A percentile compares a stretch with the other conserved stretches of the same genome.
phyloP scores from a whole-genome alignment of 1,140 invertebrate species.

The Anagrus nilaparvatae region DNA sequence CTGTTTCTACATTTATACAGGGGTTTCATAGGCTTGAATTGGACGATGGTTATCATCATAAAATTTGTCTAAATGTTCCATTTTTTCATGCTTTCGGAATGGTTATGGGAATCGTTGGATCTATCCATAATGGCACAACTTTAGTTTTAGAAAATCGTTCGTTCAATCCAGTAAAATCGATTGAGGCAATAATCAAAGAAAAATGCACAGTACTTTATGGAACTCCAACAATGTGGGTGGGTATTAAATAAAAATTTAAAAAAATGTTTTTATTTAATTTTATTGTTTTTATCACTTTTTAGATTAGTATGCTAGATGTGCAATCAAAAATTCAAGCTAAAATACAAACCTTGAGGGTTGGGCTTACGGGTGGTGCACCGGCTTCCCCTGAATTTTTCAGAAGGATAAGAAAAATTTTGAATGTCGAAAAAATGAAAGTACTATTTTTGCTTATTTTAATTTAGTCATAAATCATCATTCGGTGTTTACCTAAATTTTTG shows the following conservation, averaged over 20 bases:
- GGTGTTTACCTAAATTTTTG: slow-evolving; percentile 5
- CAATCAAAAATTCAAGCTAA: slow-evolving; percentile 40
- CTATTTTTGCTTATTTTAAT: slow-evolving; percentile 15
- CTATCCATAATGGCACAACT: slow-evolving; percentile 55
- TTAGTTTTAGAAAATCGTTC: slow-evolving; percentile 57
- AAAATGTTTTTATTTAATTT: not conserved
- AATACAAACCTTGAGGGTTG: slow-evolving; percentile 44
- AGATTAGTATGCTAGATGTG: slow-evolving; percentile 34
- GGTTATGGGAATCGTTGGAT: slow-evolving; percentile 53
- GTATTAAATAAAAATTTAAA: too few relatives aligned
- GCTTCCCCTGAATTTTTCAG: slow-evolving; percentile 62
- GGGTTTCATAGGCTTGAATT: slow-evolving; percentile 51
- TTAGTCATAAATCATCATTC: slow-evolving; percentile 1
- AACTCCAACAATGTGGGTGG: slow-evolving; percentile 95
- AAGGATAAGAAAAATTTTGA: slow-evolving; percentile 47
- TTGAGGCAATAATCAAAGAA: slow-evolving; percentile 58
- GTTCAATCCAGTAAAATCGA: slow-evolving; percentile 57
- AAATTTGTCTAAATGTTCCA: slow-evolving; percentile 72
- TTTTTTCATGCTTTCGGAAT: slow-evolving; percentile 89
- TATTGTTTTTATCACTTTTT: not conserved
- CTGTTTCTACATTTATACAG: slow-evolving; percentile 29
- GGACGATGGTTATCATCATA: slow-evolving; percentile 41
- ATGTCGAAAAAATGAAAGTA: slow-evolving; percentile 40
- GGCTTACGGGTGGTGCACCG: slow-evolving; percentile 64
- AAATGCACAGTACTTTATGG: slow-evolving; percentile 75